Percentiles rank a stretch among this genome's conserved stretches.
phyloP scores from a whole-genome alignment of 2,797 vertebrate genomes.

The Ambastaia sidthimunki region DNA sequence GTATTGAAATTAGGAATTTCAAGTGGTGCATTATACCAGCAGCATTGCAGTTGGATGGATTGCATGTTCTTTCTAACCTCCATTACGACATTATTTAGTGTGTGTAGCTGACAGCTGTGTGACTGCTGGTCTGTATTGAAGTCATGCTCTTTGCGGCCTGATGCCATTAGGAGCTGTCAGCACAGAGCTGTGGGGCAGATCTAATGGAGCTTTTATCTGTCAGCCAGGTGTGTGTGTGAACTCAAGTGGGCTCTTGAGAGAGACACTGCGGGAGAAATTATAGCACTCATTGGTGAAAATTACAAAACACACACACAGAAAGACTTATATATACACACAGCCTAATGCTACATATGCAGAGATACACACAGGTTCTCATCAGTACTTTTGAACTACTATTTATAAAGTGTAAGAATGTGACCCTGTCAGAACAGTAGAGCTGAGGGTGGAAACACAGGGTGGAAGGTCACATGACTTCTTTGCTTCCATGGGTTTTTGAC shows the following conservation, averaged over 20 bases:
- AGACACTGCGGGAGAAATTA: background rate
- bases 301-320: too few species aligned
- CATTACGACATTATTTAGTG: conserved; percentile 39
- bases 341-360: too few species aligned
- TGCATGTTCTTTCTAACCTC: background rate
- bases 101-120: too few species aligned
- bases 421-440: too few species aligned
- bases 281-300: too few species aligned
- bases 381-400: too few species aligned
- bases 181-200: conserved; percentile 48
- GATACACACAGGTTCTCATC: too few species aligned
- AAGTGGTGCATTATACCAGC: background rate
- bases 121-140: conserved; percentile 37
- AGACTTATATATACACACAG: too few species aligned
- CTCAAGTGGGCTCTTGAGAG: conserved; percentile 53
- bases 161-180: conserved; percentile 65
- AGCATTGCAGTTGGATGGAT: background rate
- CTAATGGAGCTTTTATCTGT: conserved; percentile 68
- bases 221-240: conserved; percentile 53
- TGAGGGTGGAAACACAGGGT: too few species aligned
- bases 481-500: background rate
- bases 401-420: too few species aligned
- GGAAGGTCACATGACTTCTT: too few species aligned
- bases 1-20: background rate
- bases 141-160: conserved; percentile 44